A percentile compares a stretch with the other conserved stretches of the same genome.
Conservation (phyloP, 1,140 invertebrate species). For the Amyelois transitella region DNA sequence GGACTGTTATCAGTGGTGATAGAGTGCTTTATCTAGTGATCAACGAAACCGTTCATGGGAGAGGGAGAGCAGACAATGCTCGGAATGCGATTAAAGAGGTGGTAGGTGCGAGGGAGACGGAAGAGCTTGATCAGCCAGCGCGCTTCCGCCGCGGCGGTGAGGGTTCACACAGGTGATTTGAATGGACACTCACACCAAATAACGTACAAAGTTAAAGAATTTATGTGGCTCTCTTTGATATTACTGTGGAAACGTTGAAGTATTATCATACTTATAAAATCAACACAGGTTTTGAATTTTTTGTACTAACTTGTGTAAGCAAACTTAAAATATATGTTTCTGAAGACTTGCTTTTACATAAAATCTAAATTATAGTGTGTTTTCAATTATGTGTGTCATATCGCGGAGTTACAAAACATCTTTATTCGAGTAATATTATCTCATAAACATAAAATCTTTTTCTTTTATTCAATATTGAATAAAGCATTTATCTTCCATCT, state of each 20-base stretch:
- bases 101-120: conserved; percentile 23
- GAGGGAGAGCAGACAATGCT: conserved; percentile 28
- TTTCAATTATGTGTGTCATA: too few relatives aligned
- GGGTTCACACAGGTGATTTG: neutral
- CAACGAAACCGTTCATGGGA: too few relatives aligned
- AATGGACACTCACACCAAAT: conserved; percentile 2
- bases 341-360: neutral
- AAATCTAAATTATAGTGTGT: too few relatives aligned
- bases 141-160: conserved; percentile 30
- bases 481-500: too few relatives aligned
- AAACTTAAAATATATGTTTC: neutral
- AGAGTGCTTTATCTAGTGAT: too few relatives aligned
- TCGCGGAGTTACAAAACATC: too few relatives aligned
- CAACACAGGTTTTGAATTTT: neutral
- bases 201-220: too few relatives aligned
- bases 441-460: too few relatives aligned
- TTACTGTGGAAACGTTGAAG: neutral
- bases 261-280: neutral
- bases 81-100: conserved; percentile 48
- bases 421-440: too few relatives aligned
- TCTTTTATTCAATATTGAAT: too few relatives aligned
- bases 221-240: neutral
- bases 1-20: too few relatives aligned
- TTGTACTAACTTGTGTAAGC: neutral
- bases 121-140: conserved; percentile 15